Evolutionary conservation across 2,113 vertebrate species (phyloP), one percentile per base, ranked within the genome.

Genomic region (Gambusia holbrooki): DNA sequence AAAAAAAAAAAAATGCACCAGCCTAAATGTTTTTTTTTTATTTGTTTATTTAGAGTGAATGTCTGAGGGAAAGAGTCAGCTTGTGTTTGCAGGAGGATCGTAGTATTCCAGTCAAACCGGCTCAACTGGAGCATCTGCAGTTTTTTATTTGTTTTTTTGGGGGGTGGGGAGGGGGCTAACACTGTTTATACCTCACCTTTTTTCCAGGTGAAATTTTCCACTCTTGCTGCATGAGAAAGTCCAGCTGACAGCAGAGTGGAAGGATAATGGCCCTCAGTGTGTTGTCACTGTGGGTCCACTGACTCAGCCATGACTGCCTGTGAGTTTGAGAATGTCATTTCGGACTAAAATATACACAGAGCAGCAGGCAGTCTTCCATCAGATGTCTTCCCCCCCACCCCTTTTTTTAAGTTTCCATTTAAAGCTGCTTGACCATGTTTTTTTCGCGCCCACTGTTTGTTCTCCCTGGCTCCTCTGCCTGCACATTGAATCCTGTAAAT

Each of bases 401-500:
- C n/a, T 37, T 73, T 84, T 65, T 87, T 85, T 69, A 84, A 89
- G 82, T 76, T 74, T 88, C 80, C 79, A 79, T 88, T 87, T 88
- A 70, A 85, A 88, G 82, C 74, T 88, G 89, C 90, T 90, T 91
- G 67, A 73, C 61, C 58, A 75, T 70, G 76, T 80, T n/a, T 58
- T 58, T 58, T n/a, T 58, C 25, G 81, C 87, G 74, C 88, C 87
- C 85, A 87, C 80, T 82, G 85, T 90, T 93, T 86, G 81, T 80
- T 83, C 88, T 79, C 83, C 79, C 69, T 68, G 79, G 79, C 78
- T 91, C 76, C 68, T 87, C 86, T 86, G 81, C 87, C 80, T 82
- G 90, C 82, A 84, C 76, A 91, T 91, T 92, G 83, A 92, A 88
- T 88, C 77, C 77, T 74, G 88, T 93, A 85, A 89, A 93, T 93